A percentile compares a stretch with the other conserved stretches of the same genome.
Evolutionary conservation across 2,113 vertebrate genomes (phyloP).

Genomic region (Cyphomyrus discorhynchus): DNA sequence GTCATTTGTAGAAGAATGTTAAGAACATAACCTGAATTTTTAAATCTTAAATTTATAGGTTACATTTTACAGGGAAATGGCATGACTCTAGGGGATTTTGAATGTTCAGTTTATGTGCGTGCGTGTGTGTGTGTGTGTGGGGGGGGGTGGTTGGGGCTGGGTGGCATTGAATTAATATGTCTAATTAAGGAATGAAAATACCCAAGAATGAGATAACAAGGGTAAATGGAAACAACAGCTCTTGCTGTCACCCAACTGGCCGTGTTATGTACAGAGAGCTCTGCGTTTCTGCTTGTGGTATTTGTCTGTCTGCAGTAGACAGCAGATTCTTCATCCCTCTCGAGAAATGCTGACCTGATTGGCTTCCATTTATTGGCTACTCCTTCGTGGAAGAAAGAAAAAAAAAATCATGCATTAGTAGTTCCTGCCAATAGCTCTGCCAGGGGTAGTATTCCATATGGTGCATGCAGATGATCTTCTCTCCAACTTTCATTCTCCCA

Average conservation of each 20-base stretch:
- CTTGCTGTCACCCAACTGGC: background rate
- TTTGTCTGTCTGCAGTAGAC: background rate
- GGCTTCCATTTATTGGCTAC: background rate
- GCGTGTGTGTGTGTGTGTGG: background rate
- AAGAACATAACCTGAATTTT: background rate
- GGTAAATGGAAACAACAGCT: background rate
- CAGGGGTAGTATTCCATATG: background rate
- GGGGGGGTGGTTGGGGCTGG: background rate
- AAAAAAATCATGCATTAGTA: background rate
- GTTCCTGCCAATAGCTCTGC: background rate
- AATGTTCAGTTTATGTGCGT: background rate
- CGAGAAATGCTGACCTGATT: background rate
- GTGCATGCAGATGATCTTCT: background rate
- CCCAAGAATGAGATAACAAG: background rate
- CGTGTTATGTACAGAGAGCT: background rate
- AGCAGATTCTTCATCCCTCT: background rate
- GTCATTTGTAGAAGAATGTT: background rate
- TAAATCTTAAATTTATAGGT: background rate
- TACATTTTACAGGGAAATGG: background rate
- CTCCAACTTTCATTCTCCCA: background rate
- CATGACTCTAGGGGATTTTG: background rate
- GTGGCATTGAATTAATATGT: background rate
- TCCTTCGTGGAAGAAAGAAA: background rate
- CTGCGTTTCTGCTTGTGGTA: background rate
- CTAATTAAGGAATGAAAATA: background rate